Evolutionary conservation across 2,888 invertebrate species (phyloP), one percentile per base, ranked within the genome.

Genomic region (Archips xylosteana): DNA sequence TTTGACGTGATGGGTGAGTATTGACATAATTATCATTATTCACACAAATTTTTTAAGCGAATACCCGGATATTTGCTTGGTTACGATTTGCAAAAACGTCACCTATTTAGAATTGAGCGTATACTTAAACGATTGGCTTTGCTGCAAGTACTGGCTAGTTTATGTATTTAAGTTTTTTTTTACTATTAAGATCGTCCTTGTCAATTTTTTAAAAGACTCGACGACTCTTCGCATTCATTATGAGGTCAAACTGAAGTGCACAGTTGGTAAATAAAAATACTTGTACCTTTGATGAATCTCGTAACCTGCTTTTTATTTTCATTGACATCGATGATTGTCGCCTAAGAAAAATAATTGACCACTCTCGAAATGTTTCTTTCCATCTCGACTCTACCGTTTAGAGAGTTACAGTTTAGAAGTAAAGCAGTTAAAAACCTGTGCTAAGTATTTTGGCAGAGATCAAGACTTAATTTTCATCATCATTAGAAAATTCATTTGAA

Each of bases 1-100:
- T 61, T 59, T 65, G 15, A 54, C 47, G 36, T 47, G 39, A n/a
- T 15, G 36, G 6, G 36, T 60, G 59, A 32, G 34, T 70, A 42
- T 65, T 74, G 64, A 74, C 74, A 70, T 70, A 59, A 45, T 15
- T 34, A 36, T 65, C 32, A 47, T n/a, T 47, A 34, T 69, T 49
- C 69, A 45, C 60, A 70, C 69, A 65, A 49, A 65, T 64, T 64
- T 64, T 60, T 51, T 60, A 57, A 59, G 49, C 69, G 63, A 32
- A 39, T 51, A 74, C 74, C 74, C 74, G 74, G 74, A 74, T 74
- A 74, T 74, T 74, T 74, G 65, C 45, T 65, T 45, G 47, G 51
- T 45, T 65, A 70, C 12, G 70, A 74, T 74, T 74, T n/a, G 74
- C 70, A 45, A 73, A 74, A 70, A 54, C 74, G 49, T n/a, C 68